phyloP scores from a whole-genome alignment of 2,113 vertebrate genomes.

The Tautogolabrus adspersus region DNA sequence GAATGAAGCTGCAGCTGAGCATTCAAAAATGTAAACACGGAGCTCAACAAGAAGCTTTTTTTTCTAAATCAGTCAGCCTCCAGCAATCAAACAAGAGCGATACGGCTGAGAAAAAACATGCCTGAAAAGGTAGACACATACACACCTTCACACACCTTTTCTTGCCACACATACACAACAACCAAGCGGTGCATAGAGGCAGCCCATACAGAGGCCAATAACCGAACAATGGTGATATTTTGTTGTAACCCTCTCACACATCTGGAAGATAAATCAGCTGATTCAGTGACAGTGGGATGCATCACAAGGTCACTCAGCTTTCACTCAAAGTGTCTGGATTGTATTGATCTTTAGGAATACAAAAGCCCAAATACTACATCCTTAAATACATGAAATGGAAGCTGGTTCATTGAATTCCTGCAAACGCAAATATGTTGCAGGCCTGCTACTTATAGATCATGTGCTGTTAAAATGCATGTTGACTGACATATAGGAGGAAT shows the following conservation, averaged over 20 bases:
- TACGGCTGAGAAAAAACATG: not conserved
- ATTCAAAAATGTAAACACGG: constrained; percentile 47
- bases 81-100: constrained; percentile 9
- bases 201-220: not conserved
- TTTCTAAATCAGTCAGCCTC: not conserved
- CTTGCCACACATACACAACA: not conserved
- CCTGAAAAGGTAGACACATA: not conserved
- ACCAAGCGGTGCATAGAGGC: not conserved
- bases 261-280: not conserved
- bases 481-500: not conserved
- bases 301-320: constrained; percentile 58
- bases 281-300: constrained; percentile 43
- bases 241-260: not conserved
- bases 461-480: not conserved
- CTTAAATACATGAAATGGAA: not conserved
- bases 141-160: not conserved
- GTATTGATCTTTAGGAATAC: not conserved
- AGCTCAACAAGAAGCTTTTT: constrained; percentile 18
- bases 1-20: constrained; percentile 62
- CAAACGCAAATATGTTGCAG: not conserved
- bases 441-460: not conserved
- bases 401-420: constrained; percentile 1
- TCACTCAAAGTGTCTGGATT: not conserved
- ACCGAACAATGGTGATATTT: not conserved
- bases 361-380: not conserved